Percentiles rank a stretch among this genome's conserved stretches.
Evolutionary conservation across 2,113 vertebrate species (phyloP).

Genomic region (Nesoenas mayeri): DNA sequence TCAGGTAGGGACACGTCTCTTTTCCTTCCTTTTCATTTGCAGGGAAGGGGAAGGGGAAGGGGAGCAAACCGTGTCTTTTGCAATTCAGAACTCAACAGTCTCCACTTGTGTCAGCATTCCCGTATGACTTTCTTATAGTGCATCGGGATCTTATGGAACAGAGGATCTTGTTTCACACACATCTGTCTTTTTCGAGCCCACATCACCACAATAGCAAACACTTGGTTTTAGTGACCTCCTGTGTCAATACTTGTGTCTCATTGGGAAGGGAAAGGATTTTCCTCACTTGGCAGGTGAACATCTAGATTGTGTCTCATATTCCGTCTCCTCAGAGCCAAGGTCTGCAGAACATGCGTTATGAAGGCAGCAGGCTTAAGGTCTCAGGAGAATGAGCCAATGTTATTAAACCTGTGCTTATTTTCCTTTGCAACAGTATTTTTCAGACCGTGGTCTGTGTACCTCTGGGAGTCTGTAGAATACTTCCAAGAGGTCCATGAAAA

Average conservation of each 20-base stretch:
- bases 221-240: constrained; percentile 51
- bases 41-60: background rate
- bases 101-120: background rate
- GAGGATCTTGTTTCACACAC: constrained; percentile 52
- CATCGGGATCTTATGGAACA: background rate
- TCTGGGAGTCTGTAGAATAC: background rate
- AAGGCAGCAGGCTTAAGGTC: background rate
- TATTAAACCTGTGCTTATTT: background rate
- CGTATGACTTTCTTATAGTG: background rate
- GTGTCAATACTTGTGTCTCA: background rate
- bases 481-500: background rate
- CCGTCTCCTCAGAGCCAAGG: background rate
- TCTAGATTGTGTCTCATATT: constrained; percentile 33
- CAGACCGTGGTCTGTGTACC: background rate
- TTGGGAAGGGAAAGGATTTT: constrained; percentile 37
- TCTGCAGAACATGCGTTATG: background rate
- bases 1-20: background rate
- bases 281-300: constrained; percentile 34
- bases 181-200: constrained; percentile 36
- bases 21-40: background rate
- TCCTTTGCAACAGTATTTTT: background rate
- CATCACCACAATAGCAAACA: background rate
- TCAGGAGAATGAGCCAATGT: background rate
- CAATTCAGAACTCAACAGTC: background rate
- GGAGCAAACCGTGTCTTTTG: background rate